A percentile compares a stretch with the other conserved stretches of the same genome.
These are phyloP conservation scores for Andricus grossulariae DNA, from an alignment of 1,140 invertebrate species.

Conservation along the genomic window DNA sequence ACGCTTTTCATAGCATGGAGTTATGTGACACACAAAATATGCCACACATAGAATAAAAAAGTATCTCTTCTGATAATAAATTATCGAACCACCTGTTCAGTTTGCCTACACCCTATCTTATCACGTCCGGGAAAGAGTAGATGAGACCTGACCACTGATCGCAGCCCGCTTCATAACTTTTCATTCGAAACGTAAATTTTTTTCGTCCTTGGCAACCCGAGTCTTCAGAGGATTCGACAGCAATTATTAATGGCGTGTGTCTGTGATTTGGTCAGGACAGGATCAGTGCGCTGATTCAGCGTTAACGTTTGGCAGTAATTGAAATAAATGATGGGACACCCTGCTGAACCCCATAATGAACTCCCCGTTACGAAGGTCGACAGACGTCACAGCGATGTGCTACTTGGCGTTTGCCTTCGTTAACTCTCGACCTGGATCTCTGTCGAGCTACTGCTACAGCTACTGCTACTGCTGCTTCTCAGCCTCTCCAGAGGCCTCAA, in stretches of 20 bases:
- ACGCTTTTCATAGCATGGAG: no score
- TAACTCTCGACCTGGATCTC: conserved; percentile 39
- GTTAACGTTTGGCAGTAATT: conserved; percentile 58
- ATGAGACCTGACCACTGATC: background rate
- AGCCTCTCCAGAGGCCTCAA: conserved; percentile 7
- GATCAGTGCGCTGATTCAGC: conserved; percentile 51
- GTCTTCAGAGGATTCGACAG: conserved; percentile 3
- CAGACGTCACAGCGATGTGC: conserved; percentile 54
- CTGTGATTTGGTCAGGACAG: conserved; percentile 44
- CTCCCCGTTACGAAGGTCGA: conserved; percentile 52
- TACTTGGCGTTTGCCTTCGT: conserved; percentile 42
- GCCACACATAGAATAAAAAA: no score
- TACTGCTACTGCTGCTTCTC: background rate
- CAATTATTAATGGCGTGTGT: conserved; percentile 43
- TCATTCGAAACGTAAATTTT: background rate
- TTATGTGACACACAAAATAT: no score
- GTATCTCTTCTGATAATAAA: background rate
- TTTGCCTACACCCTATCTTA: conserved; percentile 5
- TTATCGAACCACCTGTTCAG: background rate
- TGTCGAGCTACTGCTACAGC: conserved; percentile 3
- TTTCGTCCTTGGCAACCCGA: background rate
- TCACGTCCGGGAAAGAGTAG: background rate
- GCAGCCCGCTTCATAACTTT: background rate
- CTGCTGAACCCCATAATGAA: conserved; percentile 56
- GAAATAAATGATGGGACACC: conserved; percentile 56